Base-by-base conservation (phyloP, 1,140 invertebrate genomes). In the Aphaenogaster floridana region DNA sequence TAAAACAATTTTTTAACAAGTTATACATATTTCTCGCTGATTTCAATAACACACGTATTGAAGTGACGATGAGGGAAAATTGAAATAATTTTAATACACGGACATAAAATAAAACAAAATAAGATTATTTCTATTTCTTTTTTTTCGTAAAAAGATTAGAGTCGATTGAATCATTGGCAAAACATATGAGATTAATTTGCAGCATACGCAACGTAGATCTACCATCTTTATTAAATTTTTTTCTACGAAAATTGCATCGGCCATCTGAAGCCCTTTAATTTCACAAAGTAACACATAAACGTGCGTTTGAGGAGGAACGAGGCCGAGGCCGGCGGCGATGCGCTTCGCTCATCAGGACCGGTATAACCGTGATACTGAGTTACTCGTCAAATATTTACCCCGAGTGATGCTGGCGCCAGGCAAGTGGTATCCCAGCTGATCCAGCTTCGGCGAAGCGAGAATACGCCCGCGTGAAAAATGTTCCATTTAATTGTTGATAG, bases 381-480 rank as follows among this genome's bases (percentile, higher is more conserved):
- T 91, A 89, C 92, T 91, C 86, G 77, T 92, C 89, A 92, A 93
- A 93, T 93, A 92, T 93, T 92, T 93, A 92, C 87, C 69, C 52
- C 81, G 64, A 63, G 59, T 34, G 89, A 89, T 91, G 87, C 86
- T 86, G 86, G 91, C 83, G 83, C 63, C 63, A 76, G 50, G 68
- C 52, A 83, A 86, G 64, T 52, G 74, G 72, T 83, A 84, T 89
- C 68, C 74, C 76, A 74, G 69, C 69, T 84, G 80, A 84, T 84
- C 69, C 69, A 61, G 54, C 42, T 63, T 61, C 36, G 54, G n/a
- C 42, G 42, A 84, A 76, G 68, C 42, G 68, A 72, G 52, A 74
- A 48, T 61, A 84, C 57, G 54, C n/a, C 59, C 13, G 45, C 80
- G 80, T 76, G 69, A 84, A 84, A 84, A 84, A 84, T 84, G 28